Evolutionary conservation across 64 coral and sea anemone species (phyloP).

Genomic region (Stichodactyla helianthus): DNA sequence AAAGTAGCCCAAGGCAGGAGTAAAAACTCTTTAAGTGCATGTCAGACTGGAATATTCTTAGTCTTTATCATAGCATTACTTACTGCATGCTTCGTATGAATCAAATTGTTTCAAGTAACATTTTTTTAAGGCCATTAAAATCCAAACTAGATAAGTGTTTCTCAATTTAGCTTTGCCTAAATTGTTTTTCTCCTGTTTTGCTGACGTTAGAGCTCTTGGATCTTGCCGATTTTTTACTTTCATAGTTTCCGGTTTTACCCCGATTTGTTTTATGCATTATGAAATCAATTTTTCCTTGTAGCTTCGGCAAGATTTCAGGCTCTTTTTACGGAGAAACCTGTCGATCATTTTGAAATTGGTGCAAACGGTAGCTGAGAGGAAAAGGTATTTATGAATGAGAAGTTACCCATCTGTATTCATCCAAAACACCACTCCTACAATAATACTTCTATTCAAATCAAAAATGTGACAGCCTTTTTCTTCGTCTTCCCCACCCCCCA

Average conservation of each 20-base stretch:
- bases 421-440: too few species aligned
- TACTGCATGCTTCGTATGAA: neutral
- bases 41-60: neutral
- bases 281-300: neutral
- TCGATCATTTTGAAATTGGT: neutral
- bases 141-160: constrained; percentile 22
- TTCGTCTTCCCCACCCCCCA: too few species aligned
- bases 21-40: neutral
- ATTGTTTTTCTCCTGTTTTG: constrained; percentile 4
- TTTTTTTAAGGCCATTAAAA: constrained; percentile 20
- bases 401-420: neutral
- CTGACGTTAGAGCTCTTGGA: neutral
- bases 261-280: neutral
- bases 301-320: neutral
- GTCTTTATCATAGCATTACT: neutral
- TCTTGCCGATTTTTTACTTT: neutral
- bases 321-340: neutral
- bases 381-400: neutral
- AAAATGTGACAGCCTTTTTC: too few species aligned
- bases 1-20: neutral
- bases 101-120: constrained; percentile 23
- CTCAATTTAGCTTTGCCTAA: neutral
- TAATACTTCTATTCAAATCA: too few species aligned
- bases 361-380: neutral
- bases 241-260: neutral